These are phyloP conservation scores for Australoheros facetus DNA, from an alignment of 2,797 vertebrate genomes.

Conservation along the genomic window DNA sequence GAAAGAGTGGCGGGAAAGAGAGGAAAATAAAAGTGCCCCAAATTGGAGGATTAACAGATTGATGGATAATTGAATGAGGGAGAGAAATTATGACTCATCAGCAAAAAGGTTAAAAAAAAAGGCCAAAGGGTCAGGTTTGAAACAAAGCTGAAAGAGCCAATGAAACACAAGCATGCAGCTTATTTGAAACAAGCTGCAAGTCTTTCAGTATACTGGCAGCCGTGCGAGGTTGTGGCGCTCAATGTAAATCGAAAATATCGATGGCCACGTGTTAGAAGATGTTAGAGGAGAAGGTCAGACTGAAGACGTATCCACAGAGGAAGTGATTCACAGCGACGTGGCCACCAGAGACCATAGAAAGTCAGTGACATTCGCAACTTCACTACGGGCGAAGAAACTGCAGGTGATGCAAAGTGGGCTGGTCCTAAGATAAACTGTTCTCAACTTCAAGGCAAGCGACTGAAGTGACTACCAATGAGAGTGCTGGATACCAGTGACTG, in stretches of 20 bases:
- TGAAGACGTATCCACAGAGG: not conserved
- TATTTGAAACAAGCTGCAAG: not conserved
- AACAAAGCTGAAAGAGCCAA: not conserved
- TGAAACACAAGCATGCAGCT: not conserved
- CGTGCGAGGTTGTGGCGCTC: not conserved
- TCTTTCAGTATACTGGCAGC: not conserved
- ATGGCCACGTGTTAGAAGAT: not conserved
- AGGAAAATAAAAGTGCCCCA: conserved; percentile 8
- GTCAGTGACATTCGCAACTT: not conserved
- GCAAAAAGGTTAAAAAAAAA: not conserved
- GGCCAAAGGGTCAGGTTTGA: not conserved
- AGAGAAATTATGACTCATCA: not conserved
- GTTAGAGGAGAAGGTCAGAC: not conserved
- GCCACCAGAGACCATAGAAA: not conserved
- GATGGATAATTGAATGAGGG: not conserved
- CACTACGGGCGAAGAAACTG: too few species aligned
- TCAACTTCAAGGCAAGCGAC: not conserved
- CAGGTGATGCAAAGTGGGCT: too few species aligned
- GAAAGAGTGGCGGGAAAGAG: conserved; percentile 11
- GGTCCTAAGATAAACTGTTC: not conserved
- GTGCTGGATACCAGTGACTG: too few species aligned
- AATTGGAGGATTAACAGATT: conserved; percentile 8
- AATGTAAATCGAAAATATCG: not conserved
- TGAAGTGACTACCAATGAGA: not conserved
- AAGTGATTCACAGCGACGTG: not conserved